Percentiles rank a stretch among this genome's conserved stretches.
Conservation (phyloP, 2,797 vertebrate species). For the Thalassophryne amazonica region DNA sequence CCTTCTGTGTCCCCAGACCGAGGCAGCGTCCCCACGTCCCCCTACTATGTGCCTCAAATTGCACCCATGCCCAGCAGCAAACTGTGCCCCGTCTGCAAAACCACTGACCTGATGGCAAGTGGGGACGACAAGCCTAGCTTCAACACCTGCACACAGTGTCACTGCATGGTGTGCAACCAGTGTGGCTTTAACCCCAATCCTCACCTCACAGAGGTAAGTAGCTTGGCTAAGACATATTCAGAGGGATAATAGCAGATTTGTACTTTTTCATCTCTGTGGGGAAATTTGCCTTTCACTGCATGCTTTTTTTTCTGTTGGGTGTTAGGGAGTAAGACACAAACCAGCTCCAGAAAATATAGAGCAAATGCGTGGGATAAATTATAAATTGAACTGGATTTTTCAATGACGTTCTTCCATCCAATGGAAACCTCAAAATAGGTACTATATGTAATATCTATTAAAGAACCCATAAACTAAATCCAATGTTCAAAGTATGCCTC, state of each 20-base stretch:
- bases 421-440: too few species aligned
- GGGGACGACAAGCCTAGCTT: conserved; percentile 87
- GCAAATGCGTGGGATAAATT: too few species aligned
- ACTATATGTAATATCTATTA: too few species aligned
- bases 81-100: conserved; percentile 97
- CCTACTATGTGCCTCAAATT: conserved; percentile 97
- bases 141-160: conserved; percentile 96
- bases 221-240: neutral
- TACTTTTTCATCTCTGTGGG: neutral
- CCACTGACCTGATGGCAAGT: conserved; percentile 87
- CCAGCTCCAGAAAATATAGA: too few species aligned
- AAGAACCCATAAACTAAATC: too few species aligned
- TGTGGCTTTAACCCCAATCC: conserved; percentile 99
- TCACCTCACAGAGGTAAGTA: conserved; percentile 93
- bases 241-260: neutral
- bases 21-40: conserved; percentile 91
- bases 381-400: too few species aligned
- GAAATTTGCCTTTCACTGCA: too few species aligned
- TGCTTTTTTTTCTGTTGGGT: too few species aligned
- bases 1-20: conserved; percentile 88
- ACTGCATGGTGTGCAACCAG: conserved; percentile 94
- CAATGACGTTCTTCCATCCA: too few species aligned
- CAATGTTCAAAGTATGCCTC: too few species aligned
- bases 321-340: too few species aligned
- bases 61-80: conserved; percentile 98